Conservation (phyloP, 2,113 vertebrate genomes). For the Oxygymnocypris stewartii region DNA sequence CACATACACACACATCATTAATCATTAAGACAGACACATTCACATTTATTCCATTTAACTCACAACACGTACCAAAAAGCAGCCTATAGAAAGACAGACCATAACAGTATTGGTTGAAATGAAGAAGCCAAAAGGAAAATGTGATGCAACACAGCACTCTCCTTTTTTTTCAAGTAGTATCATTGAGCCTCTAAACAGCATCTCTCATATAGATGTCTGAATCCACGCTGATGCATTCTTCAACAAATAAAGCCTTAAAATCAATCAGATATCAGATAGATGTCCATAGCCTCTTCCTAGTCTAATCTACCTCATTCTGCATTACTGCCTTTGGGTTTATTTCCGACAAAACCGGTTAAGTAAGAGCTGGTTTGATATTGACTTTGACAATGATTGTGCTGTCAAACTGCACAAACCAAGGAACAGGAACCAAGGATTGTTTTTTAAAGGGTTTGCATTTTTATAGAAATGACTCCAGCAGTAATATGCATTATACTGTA, state of each 20-base stretch:
- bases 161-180: background rate
- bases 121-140: background rate
- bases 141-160: background rate
- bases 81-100: background rate
- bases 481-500: background rate
- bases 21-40: constrained; percentile 15
- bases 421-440: background rate
- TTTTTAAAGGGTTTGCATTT: background rate
- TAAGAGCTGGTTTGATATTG: constrained; percentile 18
- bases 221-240: background rate
- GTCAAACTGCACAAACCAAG: constrained; percentile 27
- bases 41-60: background rate
- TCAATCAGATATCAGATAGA: background rate
- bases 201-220: background rate
- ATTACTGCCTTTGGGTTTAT: constrained; percentile 38
- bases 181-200: background rate
- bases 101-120: background rate
- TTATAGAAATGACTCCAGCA: background rate
- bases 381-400: background rate
- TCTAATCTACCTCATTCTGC: background rate
- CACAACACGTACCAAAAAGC: background rate
- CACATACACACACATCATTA: background rate
- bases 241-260: background rate
- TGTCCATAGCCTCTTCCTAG: background rate
- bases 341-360: constrained; percentile 33